Evolutionary conservation across 1,140 invertebrate species (phyloP).

Genomic region (Platorchestia sp.): DNA sequence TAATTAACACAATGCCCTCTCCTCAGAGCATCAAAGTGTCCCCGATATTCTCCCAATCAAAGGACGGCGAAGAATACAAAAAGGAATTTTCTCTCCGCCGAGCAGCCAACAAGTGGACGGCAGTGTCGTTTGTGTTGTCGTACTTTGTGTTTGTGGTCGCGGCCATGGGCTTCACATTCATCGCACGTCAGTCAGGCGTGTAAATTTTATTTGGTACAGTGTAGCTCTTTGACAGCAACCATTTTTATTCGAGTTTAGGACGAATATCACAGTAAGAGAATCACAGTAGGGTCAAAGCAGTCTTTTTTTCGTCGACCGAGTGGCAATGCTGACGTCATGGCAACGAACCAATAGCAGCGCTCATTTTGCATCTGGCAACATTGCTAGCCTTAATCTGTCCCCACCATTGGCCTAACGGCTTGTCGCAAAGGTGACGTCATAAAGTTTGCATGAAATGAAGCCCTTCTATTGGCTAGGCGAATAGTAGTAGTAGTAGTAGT

Average conservation of each 20-base stretch:
- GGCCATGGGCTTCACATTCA: background rate
- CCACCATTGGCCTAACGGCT: too few species aligned
- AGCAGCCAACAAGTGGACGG: background rate
- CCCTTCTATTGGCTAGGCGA: too few species aligned
- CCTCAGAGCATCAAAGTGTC: conserved; percentile 4
- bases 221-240: background rate
- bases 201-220: too few species aligned
- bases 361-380: too few species aligned
- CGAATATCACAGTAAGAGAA: background rate
- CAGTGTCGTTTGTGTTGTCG: background rate
- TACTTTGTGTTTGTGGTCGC: background rate
- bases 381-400: too few species aligned
- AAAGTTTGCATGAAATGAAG: too few species aligned
- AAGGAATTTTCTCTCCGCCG: background rate
- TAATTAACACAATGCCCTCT: background rate
- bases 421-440: too few species aligned
- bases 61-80: background rate
- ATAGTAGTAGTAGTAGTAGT: too few species aligned
- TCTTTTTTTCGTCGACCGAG: background rate
- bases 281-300: background rate
- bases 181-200: too few species aligned
- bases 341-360: too few species aligned
- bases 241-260: too few species aligned
- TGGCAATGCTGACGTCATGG: background rate
- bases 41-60: background rate